phyloP scores from a whole-genome alignment of 2,113 vertebrate species.

The Dasypus novemcinctus region DNA sequence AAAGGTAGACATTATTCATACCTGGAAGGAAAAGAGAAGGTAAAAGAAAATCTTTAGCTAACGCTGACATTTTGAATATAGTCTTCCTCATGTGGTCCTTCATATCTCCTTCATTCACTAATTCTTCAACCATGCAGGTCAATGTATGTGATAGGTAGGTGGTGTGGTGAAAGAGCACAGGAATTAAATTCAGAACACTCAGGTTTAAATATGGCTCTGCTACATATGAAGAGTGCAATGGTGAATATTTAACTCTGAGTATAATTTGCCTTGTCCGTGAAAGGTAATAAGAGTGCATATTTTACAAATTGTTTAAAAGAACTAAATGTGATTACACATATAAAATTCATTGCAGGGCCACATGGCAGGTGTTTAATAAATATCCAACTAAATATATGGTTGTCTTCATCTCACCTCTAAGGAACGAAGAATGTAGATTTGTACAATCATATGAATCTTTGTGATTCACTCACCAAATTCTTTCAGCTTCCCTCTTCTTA shows the following conservation, averaged over 20 bases:
- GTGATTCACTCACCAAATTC: background rate
- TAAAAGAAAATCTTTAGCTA: background rate
- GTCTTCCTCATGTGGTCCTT: background rate
- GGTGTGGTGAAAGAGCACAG: background rate
- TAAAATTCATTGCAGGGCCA: background rate
- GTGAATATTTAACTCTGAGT: background rate
- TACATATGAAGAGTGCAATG: background rate
- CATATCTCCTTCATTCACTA: background rate
- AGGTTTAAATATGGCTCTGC: background rate
- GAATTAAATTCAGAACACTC: background rate
- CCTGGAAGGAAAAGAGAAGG: background rate
- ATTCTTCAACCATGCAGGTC: background rate
- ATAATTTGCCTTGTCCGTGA: background rate
- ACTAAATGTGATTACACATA: background rate
- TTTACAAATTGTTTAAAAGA: background rate
- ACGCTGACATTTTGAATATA: background rate
- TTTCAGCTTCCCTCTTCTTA: background rate
- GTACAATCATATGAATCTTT: background rate
- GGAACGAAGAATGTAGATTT: constrained; percentile 13
- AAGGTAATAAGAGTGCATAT: background rate
- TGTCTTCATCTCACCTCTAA: background rate
- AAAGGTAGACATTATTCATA: background rate
- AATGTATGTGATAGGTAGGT: background rate
- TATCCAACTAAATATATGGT: background rate
- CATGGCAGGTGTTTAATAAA: constrained; percentile 16